Base-by-base conservation (phyloP, 2,888 invertebrate genomes). In the Hybos culiciformis region DNA sequence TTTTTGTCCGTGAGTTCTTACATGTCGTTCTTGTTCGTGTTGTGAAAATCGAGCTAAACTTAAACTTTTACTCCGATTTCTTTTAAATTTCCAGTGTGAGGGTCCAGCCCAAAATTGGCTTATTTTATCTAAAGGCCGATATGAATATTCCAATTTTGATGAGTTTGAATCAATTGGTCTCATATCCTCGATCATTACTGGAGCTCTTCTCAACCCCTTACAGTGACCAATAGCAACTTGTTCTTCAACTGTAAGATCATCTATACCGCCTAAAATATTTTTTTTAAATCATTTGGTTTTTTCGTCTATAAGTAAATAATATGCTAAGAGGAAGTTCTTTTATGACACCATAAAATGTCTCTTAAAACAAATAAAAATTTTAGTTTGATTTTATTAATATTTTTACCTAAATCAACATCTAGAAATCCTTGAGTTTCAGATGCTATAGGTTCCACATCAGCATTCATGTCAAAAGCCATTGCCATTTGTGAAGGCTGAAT, bases 91-190 rank as follows among this genome's bases (percentile, higher is more conserved):
- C 88, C 88, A 88, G 64, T 88, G 83, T 36, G 77, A 70, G 23
- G 88, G 87, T 1, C 88, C 88, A 18, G 83, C 84, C 87, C 87
- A 88, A 50, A 78, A 66, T 44, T 65, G 63, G 31, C 60, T 61
- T 11, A 67, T 66, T 57, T 58, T 63, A 51, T 60, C 69, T 62
- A 60, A 56, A 60, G 73, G 59, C 70, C 72, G 61, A 75, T 82
- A 83, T 1, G 81, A 80, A 65, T 83, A 85, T 62, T 85, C 83
- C 34, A 77, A 70, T 43, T 58, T 68, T 26, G 71, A 61, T 54
- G 68, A 70, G 14, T 52, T 55, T 37, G 70, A 62, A 46, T 64
- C 69, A 20, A 60, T 60, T 2, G 78, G 78, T 14, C 75, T 68
- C 61, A 75, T 67, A 62, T 78, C 76, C 3, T 72, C 66, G 41